Evolutionary conservation across 1,140 invertebrate species (phyloP).

Genomic region (Aradophagus sp.): DNA sequence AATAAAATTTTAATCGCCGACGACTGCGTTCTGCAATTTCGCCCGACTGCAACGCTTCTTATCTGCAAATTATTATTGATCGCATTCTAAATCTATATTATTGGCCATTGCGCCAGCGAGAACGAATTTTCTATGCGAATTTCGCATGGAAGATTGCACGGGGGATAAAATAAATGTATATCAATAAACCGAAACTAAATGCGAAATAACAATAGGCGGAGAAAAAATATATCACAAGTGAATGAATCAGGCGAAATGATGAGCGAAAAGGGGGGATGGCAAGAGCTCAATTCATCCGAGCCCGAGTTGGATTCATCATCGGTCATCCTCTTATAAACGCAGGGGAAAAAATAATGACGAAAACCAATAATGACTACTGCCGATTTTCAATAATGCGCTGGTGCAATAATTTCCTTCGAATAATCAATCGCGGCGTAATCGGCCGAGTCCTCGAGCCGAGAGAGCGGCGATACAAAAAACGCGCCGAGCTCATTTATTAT

Average conservation of each 20-base stretch:
- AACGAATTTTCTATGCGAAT: no score
- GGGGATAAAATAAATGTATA: no score
- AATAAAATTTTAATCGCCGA: conserved; percentile 49
- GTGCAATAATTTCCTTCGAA: conserved; percentile 53
- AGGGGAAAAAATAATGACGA: conserved; percentile 41
- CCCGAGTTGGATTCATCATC: conserved; percentile 32
- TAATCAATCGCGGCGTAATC: conserved; percentile 48
- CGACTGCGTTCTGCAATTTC: conserved; percentile 49
- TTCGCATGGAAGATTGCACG: no score
- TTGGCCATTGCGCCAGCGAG: no score
- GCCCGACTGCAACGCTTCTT: conserved; percentile 38
- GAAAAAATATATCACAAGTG: conserved; percentile 8
- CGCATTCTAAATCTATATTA: conserved; percentile 46
- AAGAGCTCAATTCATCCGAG: conserved; percentile 25
- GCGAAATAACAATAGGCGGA: no score
- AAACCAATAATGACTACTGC: conserved; percentile 52
- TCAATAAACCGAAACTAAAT: no score
- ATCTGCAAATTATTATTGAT: conserved; percentile 48
- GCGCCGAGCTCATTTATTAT: conserved; percentile 39
- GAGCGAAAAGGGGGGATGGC: conserved; percentile 3
- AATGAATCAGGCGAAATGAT: conserved; percentile 5
- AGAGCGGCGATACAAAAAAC: conserved; percentile 26
- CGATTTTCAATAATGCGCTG: conserved; percentile 50
- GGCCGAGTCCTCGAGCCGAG: conserved; percentile 18
- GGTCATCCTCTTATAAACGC: conserved; percentile 22